Conservation (phyloP, 2,113 vertebrate genomes). For the Chaetura pelagica region DNA sequence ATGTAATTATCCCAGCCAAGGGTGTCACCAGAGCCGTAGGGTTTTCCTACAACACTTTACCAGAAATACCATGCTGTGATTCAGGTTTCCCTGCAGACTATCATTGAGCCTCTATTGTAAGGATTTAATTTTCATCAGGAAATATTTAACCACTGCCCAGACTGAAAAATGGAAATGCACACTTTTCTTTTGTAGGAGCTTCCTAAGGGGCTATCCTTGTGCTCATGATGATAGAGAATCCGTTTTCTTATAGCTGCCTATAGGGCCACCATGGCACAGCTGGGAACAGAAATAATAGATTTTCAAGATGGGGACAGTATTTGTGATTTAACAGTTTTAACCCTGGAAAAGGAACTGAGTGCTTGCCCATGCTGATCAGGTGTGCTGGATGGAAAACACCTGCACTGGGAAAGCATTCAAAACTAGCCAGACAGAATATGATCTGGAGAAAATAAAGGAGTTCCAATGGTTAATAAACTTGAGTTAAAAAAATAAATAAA, state of each 20-base stretch:
- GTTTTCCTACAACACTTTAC: neutral
- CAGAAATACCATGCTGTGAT: neutral
- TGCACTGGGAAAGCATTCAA: neutral
- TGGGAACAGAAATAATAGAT: neutral
- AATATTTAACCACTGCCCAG: neutral
- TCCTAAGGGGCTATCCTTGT: neutral
- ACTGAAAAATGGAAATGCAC: neutral
- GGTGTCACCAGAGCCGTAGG: fast-evolving
- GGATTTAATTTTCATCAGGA: neutral
- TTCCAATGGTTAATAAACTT: neutral
- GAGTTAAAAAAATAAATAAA: neutral
- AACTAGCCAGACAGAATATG: neutral
- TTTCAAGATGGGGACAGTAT: neutral
- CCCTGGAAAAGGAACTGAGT: neutral
- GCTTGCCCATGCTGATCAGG: neutral
- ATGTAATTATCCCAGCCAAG: neutral
- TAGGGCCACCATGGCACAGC: neutral
- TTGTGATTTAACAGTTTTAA: neutral
- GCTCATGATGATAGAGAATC: neutral
- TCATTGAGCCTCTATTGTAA: neutral
- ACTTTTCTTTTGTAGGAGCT: neutral
- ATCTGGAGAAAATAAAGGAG: neutral
- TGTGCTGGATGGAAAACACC: neutral
- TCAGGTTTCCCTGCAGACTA: neutral
- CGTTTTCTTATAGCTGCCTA: neutral